Evolutionary conservation across 2,113 vertebrate species (phyloP).

Genomic region (rat (Rattus norvegicus)): GRCr8 NC_086026.1:109987501-109988000

Average conservation of each 20-base stretch:
- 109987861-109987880: not conserved
- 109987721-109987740: constrained; percentile 26
- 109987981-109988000: constrained; percentile 43
- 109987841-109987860: not conserved
- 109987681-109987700: not conserved
- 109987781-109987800: not conserved
- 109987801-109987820: not conserved
- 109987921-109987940: constrained; percentile 13
- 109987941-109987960: constrained; percentile 4
- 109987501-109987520: not conserved
- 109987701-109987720: constrained; percentile 12
- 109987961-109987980: constrained; percentile 28
- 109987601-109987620: not conserved
- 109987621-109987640: not conserved
- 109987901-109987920: not conserved
- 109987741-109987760: not conserved
- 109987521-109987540: not conserved
- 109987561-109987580: not conserved
- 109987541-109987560: not conserved
- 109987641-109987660: not conserved
- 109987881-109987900: not conserved
- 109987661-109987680: not conserved
- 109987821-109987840: not conserved
- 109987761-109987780: not conserved
- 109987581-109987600: not conserved